Evolutionary conservation across 2,113 vertebrate species (phyloP).

Genomic region (Syngnathus scovelli): DNA sequence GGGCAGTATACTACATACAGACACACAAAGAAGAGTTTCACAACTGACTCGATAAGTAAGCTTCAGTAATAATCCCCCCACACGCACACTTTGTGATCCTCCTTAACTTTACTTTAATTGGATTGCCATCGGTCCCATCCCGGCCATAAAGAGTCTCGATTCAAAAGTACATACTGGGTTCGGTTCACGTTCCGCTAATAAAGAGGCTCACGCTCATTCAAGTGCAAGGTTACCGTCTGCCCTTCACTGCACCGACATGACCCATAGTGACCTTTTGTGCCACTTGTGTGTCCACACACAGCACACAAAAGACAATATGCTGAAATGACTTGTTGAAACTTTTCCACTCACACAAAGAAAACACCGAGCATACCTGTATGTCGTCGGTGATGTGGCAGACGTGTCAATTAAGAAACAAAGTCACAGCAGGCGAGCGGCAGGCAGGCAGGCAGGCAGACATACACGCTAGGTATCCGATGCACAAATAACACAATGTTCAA

Average conservation of each 20-base stretch:
- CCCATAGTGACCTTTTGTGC: conserved; percentile 16
- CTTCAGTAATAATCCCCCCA: conserved; percentile 8
- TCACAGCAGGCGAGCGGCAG: conserved; percentile 31
- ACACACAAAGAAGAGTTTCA: too few species aligned
- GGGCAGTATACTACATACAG: background rate
- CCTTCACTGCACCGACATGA: conserved; percentile 21
- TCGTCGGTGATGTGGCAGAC: conserved; percentile 20
- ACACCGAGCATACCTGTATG: conserved; percentile 42
- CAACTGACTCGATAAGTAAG: too few species aligned
- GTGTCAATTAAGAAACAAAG: conserved; percentile 37
- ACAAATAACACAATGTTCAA: conserved; percentile 50
- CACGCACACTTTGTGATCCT: conserved; percentile 23
- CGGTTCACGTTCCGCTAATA: background rate
- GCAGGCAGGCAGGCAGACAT: conserved; percentile 32
- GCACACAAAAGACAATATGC: background rate
- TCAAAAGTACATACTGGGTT: background rate
- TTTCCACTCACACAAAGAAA: conserved; percentile 9
- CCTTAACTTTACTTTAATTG: conserved; percentile 55
- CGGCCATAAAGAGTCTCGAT: conserved; percentile 27
- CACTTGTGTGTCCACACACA: background rate
- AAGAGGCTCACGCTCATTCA: background rate
- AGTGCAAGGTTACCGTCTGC: conserved; percentile 19
- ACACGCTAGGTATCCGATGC: conserved; percentile 40
- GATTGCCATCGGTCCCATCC: conserved; percentile 48
- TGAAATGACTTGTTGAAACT: conserved; percentile 16